phyloP scores from a whole-genome alignment of 1,140 invertebrate genomes.

The Meloidogyne chitwoodi region DNA sequence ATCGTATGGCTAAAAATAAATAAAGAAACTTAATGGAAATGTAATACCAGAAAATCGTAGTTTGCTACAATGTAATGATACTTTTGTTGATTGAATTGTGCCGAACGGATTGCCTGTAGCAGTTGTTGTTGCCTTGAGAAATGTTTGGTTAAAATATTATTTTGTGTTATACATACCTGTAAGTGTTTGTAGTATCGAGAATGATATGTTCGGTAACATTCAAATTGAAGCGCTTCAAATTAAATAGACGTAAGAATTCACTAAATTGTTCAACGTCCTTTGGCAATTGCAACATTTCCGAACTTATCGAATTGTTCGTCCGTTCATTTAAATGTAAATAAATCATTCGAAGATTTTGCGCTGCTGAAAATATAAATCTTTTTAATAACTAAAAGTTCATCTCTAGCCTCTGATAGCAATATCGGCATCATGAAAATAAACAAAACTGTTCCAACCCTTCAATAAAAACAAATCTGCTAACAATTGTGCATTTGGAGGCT shows the following conservation, averaged over 20 bases:
- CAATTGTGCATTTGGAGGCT: constrained; percentile 54
- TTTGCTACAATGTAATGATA: constrained; percentile 58
- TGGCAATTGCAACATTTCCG: constrained; percentile 53
- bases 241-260: constrained; percentile 48
- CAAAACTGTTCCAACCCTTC: constrained; percentile 51
- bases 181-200: constrained; percentile 22
- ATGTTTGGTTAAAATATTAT: constrained; percentile 21
- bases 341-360: constrained; percentile 46
- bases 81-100: constrained; percentile 57
- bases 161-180: constrained; percentile 15
- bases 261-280: constrained; percentile 45
- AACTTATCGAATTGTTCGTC: constrained; percentile 45
- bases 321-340: constrained; percentile 40
- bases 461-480: constrained; percentile 56
- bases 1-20: constrained; percentile 57
- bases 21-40: neutral
- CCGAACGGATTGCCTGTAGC: constrained; percentile 52
- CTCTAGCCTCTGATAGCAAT: constrained; percentile 35
- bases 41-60: constrained; percentile 25
- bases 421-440: constrained; percentile 53
- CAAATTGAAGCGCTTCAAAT: constrained; percentile 38
- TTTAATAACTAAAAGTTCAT: neutral
- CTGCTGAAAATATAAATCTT: constrained; percentile 25
- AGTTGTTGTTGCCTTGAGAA: constrained; percentile 49
- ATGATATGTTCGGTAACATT: constrained; percentile 13